phyloP scores from a whole-genome alignment of 2,797 vertebrate genomes.

The Chelonia mydas region DNA sequence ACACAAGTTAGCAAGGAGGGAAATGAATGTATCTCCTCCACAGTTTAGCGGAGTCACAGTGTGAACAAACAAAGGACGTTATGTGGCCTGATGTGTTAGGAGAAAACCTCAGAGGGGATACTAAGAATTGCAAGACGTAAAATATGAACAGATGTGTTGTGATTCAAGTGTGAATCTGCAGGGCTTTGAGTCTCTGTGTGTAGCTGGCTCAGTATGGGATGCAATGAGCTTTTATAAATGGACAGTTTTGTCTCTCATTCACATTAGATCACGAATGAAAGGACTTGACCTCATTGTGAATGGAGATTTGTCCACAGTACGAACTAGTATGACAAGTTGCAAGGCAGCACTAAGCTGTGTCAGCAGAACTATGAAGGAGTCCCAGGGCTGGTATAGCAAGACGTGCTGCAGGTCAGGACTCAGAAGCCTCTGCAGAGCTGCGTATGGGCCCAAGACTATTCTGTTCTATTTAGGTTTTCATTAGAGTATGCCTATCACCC shows the following conservation, averaged over 20 bases:
- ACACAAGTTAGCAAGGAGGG: background rate
- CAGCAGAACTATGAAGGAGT: background rate
- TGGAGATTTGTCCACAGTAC: background rate
- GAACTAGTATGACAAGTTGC: background rate
- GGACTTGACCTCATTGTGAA: background rate
- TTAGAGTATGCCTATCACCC: background rate
- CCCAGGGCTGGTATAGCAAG: background rate
- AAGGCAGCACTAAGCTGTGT: background rate
- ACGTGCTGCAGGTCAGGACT: background rate
- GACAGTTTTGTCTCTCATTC: accelerated
- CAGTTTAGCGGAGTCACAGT: background rate
- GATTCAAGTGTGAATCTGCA: background rate
- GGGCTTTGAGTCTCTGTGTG: accelerated
- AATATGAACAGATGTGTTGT: background rate
- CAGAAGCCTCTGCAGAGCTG: background rate
- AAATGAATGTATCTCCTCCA: conserved; percentile 45
- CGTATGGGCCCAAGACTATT: background rate
- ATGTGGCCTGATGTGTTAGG: conserved; percentile 4
- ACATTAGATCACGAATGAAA: background rate
- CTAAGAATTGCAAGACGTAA: background rate
- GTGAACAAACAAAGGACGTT: conserved; percentile 10
- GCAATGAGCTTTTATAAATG: background rate
- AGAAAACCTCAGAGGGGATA: background rate
- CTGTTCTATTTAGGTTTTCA: background rate
- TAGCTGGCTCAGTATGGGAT: accelerated